Evolutionary conservation across 2,797 vertebrate genomes (phyloP).

Genomic region (Poliocrania exsul): DNA sequence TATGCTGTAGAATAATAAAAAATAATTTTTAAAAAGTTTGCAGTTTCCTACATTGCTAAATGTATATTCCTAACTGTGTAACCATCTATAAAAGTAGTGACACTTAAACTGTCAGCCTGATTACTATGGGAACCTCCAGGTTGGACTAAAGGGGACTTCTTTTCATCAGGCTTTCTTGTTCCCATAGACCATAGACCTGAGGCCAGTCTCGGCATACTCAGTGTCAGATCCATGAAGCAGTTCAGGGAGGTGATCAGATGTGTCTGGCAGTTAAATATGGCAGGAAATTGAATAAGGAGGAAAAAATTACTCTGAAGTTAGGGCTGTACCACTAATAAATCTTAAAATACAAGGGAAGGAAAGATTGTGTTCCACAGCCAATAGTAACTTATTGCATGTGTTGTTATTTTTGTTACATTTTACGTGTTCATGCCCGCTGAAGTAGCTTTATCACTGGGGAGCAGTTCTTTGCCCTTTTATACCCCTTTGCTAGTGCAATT

Average conservation of each 20-base stretch:
- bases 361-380: background rate
- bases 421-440: background rate
- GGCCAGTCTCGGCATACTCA: background rate
- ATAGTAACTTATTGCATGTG: background rate
- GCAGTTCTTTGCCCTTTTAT: background rate
- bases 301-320: conserved; percentile 44
- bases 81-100: background rate
- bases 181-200: background rate
- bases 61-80: background rate
- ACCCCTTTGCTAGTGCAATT: background rate
- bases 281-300: conserved; percentile 46
- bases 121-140: background rate
- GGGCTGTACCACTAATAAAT: background rate
- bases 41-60: background rate
- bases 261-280: background rate
- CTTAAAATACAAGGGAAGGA: conserved; percentile 7
- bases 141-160: background rate
- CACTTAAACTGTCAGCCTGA: background rate
- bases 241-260: background rate
- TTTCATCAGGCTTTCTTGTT: background rate
- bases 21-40: background rate
- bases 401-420: background rate
- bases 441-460: background rate
- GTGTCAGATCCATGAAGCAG: background rate
- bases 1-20: background rate